These are phyloP conservation scores for Leptopilina boulardi DNA, from an alignment of 1,140 invertebrate species.

Conservation along the genomic window DNA sequence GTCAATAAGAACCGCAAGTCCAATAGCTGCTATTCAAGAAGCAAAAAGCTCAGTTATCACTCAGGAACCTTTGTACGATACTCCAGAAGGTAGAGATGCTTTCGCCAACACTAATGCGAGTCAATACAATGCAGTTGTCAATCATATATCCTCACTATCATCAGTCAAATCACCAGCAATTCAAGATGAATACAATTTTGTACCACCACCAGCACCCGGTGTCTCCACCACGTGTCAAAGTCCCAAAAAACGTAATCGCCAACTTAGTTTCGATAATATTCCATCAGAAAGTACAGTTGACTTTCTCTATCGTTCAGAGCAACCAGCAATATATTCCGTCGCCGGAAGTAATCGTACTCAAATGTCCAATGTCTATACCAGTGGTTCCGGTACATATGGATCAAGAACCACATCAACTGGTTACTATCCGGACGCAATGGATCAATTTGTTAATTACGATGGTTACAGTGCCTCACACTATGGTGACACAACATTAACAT, in stretches of 20 bases:
- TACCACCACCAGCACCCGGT: constrained; percentile 61
- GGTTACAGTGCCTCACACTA: constrained; percentile 64
- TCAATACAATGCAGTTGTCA: constrained; percentile 59
- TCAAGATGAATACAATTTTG: constrained; percentile 69
- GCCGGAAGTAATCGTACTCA: constrained; percentile 83
- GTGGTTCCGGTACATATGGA: constrained; percentile 78
- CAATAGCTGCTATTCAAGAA: constrained; percentile 67
- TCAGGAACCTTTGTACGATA: constrained; percentile 72
- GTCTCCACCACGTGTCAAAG: constrained; percentile 59
- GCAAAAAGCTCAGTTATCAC: constrained; percentile 54
- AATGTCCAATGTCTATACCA: constrained; percentile 84
- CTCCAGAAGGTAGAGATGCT: constrained; percentile 68
- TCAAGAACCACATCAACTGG: constrained; percentile 76
- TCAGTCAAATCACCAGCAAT: constrained; percentile 60
- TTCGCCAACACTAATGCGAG: constrained; percentile 55
- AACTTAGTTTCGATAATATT: constrained; percentile 60
- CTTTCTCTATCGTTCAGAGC: constrained; percentile 79
- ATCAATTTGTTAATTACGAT: constrained; percentile 80
- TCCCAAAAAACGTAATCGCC: constrained; percentile 67
- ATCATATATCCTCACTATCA: constrained; percentile 63
- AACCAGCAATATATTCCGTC: constrained; percentile 85
- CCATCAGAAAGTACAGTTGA: constrained; percentile 67
- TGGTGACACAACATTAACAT: constrained; percentile 65
- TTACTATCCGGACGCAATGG: constrained; percentile 82
- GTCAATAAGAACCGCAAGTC: constrained; percentile 59